Evolutionary conservation across 92 coral and sea anemone species (phyloP).

Genomic region (Meandrina meandrites): DNA sequence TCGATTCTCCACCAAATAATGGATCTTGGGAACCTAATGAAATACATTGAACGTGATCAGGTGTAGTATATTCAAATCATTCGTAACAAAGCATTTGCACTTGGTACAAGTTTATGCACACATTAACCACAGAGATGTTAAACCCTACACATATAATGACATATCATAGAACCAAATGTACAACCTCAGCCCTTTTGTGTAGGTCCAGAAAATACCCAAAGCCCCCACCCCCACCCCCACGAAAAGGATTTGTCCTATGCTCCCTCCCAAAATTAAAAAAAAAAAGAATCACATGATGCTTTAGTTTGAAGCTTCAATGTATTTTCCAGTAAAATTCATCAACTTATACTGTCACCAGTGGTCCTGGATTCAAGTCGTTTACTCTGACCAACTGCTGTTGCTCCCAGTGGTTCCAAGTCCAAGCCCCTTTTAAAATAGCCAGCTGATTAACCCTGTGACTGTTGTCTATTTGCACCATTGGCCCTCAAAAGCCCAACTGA

Average conservation of each 20-base stretch:
- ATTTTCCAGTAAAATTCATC: too few species aligned
- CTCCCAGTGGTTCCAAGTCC: too few species aligned
- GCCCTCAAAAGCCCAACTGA: neutral
- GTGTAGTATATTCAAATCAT: neutral
- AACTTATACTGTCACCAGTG: too few species aligned
- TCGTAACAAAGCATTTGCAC: neutral
- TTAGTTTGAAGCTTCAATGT: too few species aligned
- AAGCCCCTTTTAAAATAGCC: too few species aligned
- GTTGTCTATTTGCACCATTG: too few species aligned
- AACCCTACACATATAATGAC: neutral
- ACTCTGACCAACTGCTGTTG: too few species aligned
- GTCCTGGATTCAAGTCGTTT: too few species aligned
- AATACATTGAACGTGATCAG: neutral
- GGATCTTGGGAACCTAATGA: neutral
- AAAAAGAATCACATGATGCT: too few species aligned
- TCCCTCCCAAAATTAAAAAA: too few species aligned
- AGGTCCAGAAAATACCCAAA: neutral
- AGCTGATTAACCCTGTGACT: too few species aligned
- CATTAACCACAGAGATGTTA: neutral
- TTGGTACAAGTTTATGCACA: neutral
- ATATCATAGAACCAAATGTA: too few species aligned
- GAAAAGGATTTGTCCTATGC: neutral
- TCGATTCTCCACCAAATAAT: neutral
- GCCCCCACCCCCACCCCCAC: neutral
- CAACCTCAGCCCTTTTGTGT: neutral